Percentiles rank a stretch among this genome's conserved stretches.
Conservation (phyloP, 2,888 invertebrate species). For the Phragmatobia fuliginosa region DNA sequence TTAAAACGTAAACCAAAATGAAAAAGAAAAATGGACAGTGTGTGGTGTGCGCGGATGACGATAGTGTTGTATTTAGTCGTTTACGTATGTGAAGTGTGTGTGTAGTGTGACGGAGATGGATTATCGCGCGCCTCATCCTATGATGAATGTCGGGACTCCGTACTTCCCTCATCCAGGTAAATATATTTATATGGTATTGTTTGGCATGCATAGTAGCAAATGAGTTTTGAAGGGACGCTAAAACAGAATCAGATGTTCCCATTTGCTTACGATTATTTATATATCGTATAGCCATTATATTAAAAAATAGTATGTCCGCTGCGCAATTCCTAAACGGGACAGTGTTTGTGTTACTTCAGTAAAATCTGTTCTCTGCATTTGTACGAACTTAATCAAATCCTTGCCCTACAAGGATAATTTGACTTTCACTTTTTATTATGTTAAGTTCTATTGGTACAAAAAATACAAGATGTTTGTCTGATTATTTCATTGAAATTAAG, state of each 20-base stretch:
- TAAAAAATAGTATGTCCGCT: too few species aligned
- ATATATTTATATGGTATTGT: conserved; percentile 19
- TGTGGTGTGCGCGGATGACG: conserved; percentile 32
- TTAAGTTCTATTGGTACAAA: too few species aligned
- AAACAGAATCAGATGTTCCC: too few species aligned
- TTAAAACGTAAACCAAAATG: conserved; percentile 47
- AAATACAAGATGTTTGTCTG: not conserved
- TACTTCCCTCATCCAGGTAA: conserved; percentile 82
- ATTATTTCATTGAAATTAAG: not conserved
- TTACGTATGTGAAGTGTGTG: conserved; percentile 61
- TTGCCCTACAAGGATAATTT: too few species aligned
- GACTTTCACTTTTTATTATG: too few species aligned
- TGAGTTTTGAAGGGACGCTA: not conserved
- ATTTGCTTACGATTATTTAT: too few species aligned
- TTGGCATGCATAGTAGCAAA: not conserved
- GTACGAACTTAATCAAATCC: too few species aligned
- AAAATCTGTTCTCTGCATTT: too few species aligned
- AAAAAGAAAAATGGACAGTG: conserved; percentile 41
- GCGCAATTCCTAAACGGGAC: not conserved
- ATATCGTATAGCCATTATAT: too few species aligned
- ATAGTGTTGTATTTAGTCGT: conserved; percentile 48
- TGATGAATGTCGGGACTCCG: conserved; percentile 74
- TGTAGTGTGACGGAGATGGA: conserved; percentile 71
- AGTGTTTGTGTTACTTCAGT: not conserved
- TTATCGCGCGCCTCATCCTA: conserved; percentile 79